A percentile compares a stretch with the other conserved stretches of the same genome.
phyloP scores from a whole-genome alignment of 2,888 invertebrate genomes.

The Diplolepis rosae region DNA sequence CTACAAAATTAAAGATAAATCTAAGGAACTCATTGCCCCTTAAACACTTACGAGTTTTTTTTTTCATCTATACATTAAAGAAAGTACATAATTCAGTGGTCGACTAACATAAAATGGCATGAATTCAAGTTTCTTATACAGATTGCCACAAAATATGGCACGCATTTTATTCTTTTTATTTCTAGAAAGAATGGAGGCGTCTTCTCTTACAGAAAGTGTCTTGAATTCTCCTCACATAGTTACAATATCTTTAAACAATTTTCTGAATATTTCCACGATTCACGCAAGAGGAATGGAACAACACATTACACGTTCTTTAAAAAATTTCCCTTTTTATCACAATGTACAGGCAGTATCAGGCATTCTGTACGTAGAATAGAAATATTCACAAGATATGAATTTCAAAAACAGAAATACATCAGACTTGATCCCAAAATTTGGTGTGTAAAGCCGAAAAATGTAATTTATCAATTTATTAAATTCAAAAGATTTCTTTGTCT shows the following conservation, averaged over 20 bases:
- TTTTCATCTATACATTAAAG: background rate
- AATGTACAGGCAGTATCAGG: slow-evolving; percentile 26
- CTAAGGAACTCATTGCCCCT: slow-evolving; percentile 13
- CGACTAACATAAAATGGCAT: slow-evolving; percentile 28
- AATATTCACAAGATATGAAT: slow-evolving; percentile 9
- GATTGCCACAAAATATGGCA: slow-evolving; percentile 29
- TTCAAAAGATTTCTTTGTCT: background rate
- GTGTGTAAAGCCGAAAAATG: background rate
- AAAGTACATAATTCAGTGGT: slow-evolving; percentile 5
- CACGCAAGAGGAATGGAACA: slow-evolving; percentile 14
- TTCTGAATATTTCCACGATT: slow-evolving; percentile 10
- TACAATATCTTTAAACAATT: slow-evolving; percentile 19
- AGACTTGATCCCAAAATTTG: background rate
- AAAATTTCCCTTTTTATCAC: slow-evolving; percentile 27
- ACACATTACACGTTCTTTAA: slow-evolving; percentile 22
- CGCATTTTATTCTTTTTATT: slow-evolving; percentile 13
- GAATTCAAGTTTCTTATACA: slow-evolving; percentile 17
- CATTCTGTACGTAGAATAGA: slow-evolving; percentile 18
- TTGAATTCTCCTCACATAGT: background rate
- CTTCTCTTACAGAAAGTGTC: slow-evolving; percentile 1
- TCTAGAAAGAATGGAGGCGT: slow-evolving; percentile 7
- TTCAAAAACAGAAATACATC: slow-evolving; percentile 11
- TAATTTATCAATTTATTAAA: background rate
- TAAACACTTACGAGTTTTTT: slow-evolving; percentile 6
- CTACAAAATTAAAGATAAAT: slow-evolving; percentile 5